Percentiles rank a stretch among this genome's conserved stretches.
Conservation (phyloP, 1,140 invertebrate genomes). For the Drosophila sulfurigaster region DNA sequence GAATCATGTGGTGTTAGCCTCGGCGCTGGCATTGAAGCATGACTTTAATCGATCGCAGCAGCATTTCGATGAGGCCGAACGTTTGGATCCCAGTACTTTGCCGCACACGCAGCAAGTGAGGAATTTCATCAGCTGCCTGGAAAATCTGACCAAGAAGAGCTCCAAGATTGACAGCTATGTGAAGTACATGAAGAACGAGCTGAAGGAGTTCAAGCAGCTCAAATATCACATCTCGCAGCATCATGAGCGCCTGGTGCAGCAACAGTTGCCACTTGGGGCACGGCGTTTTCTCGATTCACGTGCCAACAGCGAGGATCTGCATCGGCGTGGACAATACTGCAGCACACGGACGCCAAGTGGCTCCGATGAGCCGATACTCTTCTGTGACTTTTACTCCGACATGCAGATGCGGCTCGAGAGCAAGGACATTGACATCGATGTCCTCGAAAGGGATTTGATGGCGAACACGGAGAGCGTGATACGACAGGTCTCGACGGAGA, state of each 20-base stretch:
- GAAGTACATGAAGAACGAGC: conserved; percentile 82
- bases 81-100: conserved; percentile 86
- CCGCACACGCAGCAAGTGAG: conserved; percentile 73
- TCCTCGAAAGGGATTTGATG: conserved; percentile 75
- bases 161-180: conserved; percentile 80
- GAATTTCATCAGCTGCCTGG: conserved; percentile 79
- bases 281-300: conserved; percentile 54
- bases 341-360: conserved; percentile 71
- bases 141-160: conserved; percentile 78
- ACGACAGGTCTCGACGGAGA: conserved; percentile 73
- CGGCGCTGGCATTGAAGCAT: conserved; percentile 89
- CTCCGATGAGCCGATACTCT: conserved; percentile 80
- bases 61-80: conserved; percentile 90
- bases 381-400: conserved; percentile 84
- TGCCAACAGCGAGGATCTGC: conserved; percentile 67
- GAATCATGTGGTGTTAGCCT: conserved; percentile 92
- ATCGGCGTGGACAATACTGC: conserved; percentile 81
- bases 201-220: conserved; percentile 78
- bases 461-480: conserved; percentile 78
- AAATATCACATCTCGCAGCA: conserved; percentile 74
- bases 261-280: conserved; percentile 72
- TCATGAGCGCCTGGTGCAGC: conserved; percentile 77
- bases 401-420: conserved; percentile 83
- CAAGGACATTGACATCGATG: conserved; percentile 79
- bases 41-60: conserved; percentile 87